Evolutionary conservation across 2,113 vertebrate species (phyloP), one percentile per base, ranked within the genome.

Genomic region (Cyanoderma ruficeps): DNA sequence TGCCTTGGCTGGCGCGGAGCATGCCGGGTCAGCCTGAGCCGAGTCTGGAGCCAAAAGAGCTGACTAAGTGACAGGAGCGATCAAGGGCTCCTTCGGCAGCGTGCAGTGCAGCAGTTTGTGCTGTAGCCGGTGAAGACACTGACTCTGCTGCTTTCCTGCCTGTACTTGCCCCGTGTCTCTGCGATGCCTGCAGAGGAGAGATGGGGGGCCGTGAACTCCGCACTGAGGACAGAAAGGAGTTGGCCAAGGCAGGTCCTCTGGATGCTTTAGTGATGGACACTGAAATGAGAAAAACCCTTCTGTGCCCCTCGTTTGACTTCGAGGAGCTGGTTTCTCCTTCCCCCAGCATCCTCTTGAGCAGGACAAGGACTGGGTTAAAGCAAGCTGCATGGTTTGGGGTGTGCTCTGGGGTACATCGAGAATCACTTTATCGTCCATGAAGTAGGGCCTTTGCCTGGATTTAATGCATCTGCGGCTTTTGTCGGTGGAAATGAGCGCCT

Each of bases 101-200:
- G 44, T 60, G 88, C 88, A 41, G 39, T 64, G 86, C 88, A 41
- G 39, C 15, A 12, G 61, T 82, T 87, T 4, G 13, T 79, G 87
- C 88, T 1, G 27, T 13, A 67, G 93, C 87, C 0, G 11, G 2
- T 28, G 77, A 79, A 95, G 94, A 87, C 93, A 84, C 89, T 87
- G 94, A 85, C 84, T 82, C 77, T 59, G 92, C 84, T 83, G 68
- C 57, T 92, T 91, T 91, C 96, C 64, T 96, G 94, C 85, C 83
- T 20, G 71, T 80, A 56, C 93, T 95, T 93, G 85, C 67, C 83
- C 70, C 0, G 7, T 83, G 82, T 72, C 61, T 91, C 61, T 10
- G 2, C 1, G 1, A 23, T 2, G 30, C 84, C 84, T 33, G 75
- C 57, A 82, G 61, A 87, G 57, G 57, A 91, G 82, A 53, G 53